A percentile compares a stretch with the other conserved stretches of the same genome.
These are phyloP conservation scores for Tetragnatha versicolor DNA, from an alignment of 1,140 invertebrate species.

Conservation along the genomic window DNA sequence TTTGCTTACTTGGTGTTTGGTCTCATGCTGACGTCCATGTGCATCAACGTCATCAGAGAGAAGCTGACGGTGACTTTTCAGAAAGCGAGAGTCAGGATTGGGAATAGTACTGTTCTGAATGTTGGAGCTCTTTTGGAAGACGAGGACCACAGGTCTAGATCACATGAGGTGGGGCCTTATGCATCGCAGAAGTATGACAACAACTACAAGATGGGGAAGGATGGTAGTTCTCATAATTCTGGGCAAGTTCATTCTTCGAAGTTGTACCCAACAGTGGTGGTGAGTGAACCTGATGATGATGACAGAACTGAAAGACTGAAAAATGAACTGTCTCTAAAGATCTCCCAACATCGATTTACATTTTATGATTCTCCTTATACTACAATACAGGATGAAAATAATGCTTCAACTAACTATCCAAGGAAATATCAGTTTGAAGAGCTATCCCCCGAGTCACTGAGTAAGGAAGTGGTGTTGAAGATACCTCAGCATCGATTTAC, in stretches of 20 bases:
- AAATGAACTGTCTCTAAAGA: slow-evolving; percentile 23
- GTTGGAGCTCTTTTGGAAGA: slow-evolving; percentile 36
- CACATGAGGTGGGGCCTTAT: neutral
- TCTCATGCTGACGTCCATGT: slow-evolving; percentile 90
- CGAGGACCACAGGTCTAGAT: slow-evolving; percentile 48
- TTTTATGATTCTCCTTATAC: slow-evolving; percentile 52
- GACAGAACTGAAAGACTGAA: neutral
- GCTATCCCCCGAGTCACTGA: neutral
- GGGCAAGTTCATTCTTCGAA: too few relatives aligned
- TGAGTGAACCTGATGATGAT: neutral
- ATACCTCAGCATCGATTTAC: slow-evolving; percentile 40
- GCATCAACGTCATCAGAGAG: slow-evolving; percentile 79
- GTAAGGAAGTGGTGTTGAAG: slow-evolving; percentile 6
- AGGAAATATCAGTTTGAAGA: too few relatives aligned
- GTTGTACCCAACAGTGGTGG: too few relatives aligned
- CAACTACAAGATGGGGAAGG: slow-evolving; percentile 33
- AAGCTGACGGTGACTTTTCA: slow-evolving; percentile 56
- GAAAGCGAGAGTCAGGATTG: slow-evolving; percentile 54
- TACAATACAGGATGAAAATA: slow-evolving; percentile 48
- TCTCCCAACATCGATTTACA: slow-evolving; percentile 25
- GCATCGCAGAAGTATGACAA: neutral
- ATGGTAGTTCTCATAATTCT: too few relatives aligned
- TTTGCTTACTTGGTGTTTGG: slow-evolving; percentile 93
- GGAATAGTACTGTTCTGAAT: slow-evolving; percentile 41
- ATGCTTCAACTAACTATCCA: too few relatives aligned